phyloP scores from a whole-genome alignment of 2,113 vertebrate genomes.

The Emydura subglobosa region DNA sequence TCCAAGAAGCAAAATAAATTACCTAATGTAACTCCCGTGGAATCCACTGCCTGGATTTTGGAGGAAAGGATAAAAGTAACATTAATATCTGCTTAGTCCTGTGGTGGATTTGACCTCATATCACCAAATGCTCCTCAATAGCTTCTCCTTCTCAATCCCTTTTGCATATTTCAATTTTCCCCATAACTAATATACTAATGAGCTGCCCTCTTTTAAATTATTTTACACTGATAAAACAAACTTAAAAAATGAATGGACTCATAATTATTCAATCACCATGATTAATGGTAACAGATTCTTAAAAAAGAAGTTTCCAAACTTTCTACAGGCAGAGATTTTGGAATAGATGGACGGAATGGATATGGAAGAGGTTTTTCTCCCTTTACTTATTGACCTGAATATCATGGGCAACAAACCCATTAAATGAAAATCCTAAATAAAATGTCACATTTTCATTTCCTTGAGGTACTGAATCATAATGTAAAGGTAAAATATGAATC shows the following conservation, averaged over 20 bases:
- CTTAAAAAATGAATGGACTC: not conserved
- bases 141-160: not conserved
- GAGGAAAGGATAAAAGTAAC: not conserved
- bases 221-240: not conserved
- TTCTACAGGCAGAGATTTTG: not conserved
- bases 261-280: not conserved
- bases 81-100: not conserved
- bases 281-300: not conserved
- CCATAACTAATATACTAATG: not conserved
- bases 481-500: constrained; percentile 71
- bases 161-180: not conserved
- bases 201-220: not conserved
- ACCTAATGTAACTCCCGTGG: not conserved
- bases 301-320: not conserved
- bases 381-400: constrained; percentile 46
- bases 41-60: not conserved
- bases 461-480: constrained; percentile 75
- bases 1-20: not conserved
- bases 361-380: not conserved
- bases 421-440: constrained; percentile 76
- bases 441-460: constrained; percentile 82
- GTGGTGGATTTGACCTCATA: not conserved
- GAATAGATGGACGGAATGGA: too few species aligned
- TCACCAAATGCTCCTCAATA: not conserved
- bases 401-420: constrained; percentile 77